Evolutionary conservation across 2,888 invertebrate species (phyloP).

Genomic region (Leucophenga maculata): DNA sequence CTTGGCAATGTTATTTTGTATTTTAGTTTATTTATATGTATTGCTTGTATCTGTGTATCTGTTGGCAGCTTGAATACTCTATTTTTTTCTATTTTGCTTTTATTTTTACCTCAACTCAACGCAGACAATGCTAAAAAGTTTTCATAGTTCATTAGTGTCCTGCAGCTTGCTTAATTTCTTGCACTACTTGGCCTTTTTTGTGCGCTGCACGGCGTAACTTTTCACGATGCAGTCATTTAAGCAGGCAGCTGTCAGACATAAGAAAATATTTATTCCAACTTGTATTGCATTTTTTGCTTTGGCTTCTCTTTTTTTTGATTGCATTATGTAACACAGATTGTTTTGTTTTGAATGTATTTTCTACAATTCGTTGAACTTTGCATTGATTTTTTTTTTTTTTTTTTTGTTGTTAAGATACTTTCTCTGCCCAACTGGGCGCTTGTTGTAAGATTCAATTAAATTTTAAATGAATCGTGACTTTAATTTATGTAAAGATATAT

Average conservation of each 20-base stretch:
- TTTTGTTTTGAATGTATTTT: conserved; percentile 15
- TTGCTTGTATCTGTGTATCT: neutral
- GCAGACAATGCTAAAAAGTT: conserved; percentile 21
- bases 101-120: neutral
- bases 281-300: neutral
- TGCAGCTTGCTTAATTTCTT: conserved; percentile 21
- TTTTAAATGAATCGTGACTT: neutral
- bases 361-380: conserved; percentile 16
- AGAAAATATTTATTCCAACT: conserved; percentile 52
- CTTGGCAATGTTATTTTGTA: conserved; percentile 17
- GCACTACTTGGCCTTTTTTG: neutral
- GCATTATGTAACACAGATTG: neutral
- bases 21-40: neutral
- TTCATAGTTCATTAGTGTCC: conserved; percentile 27
- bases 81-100: neutral
- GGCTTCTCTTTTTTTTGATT: no score
- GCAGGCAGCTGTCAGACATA: conserved; percentile 54
- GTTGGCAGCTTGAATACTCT: neutral
- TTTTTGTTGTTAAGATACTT: no score
- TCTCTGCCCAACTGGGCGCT: neutral
- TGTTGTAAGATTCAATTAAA: conserved; percentile 3
- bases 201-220: conserved; percentile 1
- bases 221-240: conserved; percentile 28
- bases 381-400: neutral
- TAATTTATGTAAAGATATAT: no score